Base-by-base conservation (phyloP, 1,140 invertebrate species). In the Bathynomus jamesi region DNA sequence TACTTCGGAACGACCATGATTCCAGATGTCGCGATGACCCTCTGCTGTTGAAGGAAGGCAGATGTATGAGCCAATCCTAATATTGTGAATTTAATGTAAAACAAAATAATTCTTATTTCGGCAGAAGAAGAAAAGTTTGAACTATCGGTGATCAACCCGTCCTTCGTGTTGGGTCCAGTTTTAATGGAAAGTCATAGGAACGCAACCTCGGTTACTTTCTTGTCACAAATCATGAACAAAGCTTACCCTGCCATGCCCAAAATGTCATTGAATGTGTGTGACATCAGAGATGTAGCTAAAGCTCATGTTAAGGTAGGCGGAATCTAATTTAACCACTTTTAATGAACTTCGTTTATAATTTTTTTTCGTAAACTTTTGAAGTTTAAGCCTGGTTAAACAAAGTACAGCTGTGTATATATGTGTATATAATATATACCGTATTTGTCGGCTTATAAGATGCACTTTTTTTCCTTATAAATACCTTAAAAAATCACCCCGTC, bases 271-370 rank as follows among this genome's bases (percentile, higher is more conserved):
- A 76, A 81, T 2, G 71, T 85, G 24, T 83, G 84, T 68, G 86
- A 87, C 78, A 86, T 87, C 4, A 79, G 86, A 32, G 86, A 87
- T 79, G 86, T 87, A 8, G 86, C 86, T 5, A 60, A 75, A 30
- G 86, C 85, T 11, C 86, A 87, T 72, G 31, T 68, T 7, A n/a
- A 3, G 3, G 66, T 68, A 17, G 25, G 66, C n/a, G n/a, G n/a
- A n/a, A n/a, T n/a, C n/a, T n/a, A n/a, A 11, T 46, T 10, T 46
- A 10, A 11, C 10, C 10, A 46, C 10, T 46, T 10, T 11, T 46
- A n/a, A 10, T 11, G n/a, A 46, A 46, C n/a, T 46, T 46, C 10
- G 40, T n/a, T 11, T 10, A n/a, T 46, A 46, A 46, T 11, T 46
- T n/a, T 11, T 46, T 46, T 10, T 10, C n/a, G n/a, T 10, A 46